These are phyloP conservation scores for Salvelinus namaycush DNA, from an alignment of 2,113 vertebrate species.

Conservation along the genomic window DNA sequence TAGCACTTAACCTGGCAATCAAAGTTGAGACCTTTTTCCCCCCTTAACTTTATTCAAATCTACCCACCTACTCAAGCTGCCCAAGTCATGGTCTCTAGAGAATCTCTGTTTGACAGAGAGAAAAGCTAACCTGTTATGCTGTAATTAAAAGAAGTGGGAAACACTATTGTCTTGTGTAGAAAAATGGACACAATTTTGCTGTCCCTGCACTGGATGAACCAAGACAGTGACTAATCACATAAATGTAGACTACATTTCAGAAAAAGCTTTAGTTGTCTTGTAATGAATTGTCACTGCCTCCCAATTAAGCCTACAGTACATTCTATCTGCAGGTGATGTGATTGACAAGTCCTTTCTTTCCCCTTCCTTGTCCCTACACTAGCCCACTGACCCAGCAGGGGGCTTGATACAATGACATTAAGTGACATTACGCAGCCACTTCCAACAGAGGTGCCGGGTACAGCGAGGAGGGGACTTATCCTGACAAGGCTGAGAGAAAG, in stretches of 20 bases:
- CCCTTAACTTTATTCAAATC: not conserved
- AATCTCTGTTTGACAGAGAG: not conserved
- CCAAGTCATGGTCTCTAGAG: not conserved
- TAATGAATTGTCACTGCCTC: not conserved
- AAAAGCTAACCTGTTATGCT: not conserved
- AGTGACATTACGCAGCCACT: not conserved
- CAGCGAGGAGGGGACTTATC: not conserved
- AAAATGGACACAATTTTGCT: not conserved
- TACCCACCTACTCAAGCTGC: not conserved
- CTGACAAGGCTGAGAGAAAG: not conserved
- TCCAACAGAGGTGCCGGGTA: not conserved
- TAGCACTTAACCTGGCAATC: not conserved
- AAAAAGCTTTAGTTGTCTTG: not conserved
- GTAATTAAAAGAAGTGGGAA: too few species aligned
- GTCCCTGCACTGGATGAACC: not conserved
- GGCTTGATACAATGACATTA: not conserved
- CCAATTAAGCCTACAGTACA: not conserved
- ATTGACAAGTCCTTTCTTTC: slow-evolving; percentile 8
- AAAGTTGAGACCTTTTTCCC: not conserved
- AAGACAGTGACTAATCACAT: not conserved
- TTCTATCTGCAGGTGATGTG: not conserved
- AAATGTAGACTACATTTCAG: not conserved
- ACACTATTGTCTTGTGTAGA: not conserved
- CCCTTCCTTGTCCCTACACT: not conserved
- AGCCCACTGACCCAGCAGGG: not conserved